These are phyloP conservation scores for Peromyscus aztecus DNA, from an alignment of 2,797 vertebrate genomes.

Conservation along the genomic window DNA sequence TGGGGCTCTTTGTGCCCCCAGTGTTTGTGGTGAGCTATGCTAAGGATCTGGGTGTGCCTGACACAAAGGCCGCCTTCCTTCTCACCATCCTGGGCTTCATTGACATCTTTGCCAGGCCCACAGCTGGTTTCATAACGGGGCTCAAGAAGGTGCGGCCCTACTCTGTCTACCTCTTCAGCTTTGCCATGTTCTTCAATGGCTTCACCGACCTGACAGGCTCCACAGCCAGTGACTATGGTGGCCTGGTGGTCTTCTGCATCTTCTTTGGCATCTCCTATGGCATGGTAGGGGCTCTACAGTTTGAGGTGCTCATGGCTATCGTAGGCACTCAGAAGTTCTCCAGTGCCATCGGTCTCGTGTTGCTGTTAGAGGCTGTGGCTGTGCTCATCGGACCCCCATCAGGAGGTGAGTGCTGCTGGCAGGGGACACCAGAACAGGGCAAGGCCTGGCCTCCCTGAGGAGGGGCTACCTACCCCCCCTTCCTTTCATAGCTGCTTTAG, in stretches of 20 bases:
- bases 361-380: constrained; percentile 95
- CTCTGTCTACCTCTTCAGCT: constrained; percentile 96
- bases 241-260: constrained; percentile 95
- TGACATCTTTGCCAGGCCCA: constrained; percentile 96
- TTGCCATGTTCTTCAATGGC: constrained; percentile 97
- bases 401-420: constrained; percentile 90
- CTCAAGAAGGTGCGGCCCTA: constrained; percentile 94
- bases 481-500: not conserved
- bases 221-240: constrained; percentile 88
- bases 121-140: constrained; percentile 94
- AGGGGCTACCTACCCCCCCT: not conserved
- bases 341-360: constrained; percentile 97
- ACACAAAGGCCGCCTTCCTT: constrained; percentile 95
- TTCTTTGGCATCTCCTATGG: constrained; percentile 98
- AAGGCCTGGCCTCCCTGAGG: not conserved
- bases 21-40: constrained; percentile 98
- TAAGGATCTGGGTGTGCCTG: constrained; percentile 93
- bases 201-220: constrained; percentile 93
- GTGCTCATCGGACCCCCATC: constrained; percentile 96
- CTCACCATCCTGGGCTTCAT: constrained; percentile 95
- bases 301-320: constrained; percentile 98
- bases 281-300: constrained; percentile 98
- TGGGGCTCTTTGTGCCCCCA: constrained; percentile 97
- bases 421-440: not conserved
- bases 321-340: constrained; percentile 96